Evolutionary conservation across 2,797 vertebrate genomes (phyloP), one percentile per base, ranked within the genome.

Genomic region (Lerista edwardsae): DNA sequence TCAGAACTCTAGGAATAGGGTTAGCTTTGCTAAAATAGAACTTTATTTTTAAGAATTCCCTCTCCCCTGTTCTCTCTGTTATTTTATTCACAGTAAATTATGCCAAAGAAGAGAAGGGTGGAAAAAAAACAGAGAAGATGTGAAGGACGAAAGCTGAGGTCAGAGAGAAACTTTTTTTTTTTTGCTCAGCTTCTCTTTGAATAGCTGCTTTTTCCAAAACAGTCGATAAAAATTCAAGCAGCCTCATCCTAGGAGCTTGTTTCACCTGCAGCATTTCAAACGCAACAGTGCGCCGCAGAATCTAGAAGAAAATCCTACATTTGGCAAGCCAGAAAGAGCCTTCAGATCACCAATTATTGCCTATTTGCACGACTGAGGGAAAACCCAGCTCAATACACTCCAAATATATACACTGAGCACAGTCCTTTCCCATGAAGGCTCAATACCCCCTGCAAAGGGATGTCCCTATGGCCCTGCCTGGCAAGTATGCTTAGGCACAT

Each of bases 41-140:
- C 44, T 81, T 91, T 90, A 81, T 90, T 88, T 34, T 87, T 90
- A 79, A 85, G 59, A 69, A 69, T 87, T 79, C 39, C 3, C 2
- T 11, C 89, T 90, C 34, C n/a, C 62, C 31, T 34, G 1, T 76
- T 2, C 41, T 27, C 23, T 10, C 2, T 64, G 7, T 4, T 80
- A 51, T 89, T 90, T 86, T 79, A 88, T 80, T 41, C 68, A 85
- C 88, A 89, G 78, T 81, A 87, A 82, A 88, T 83, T 78, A 80
- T 79, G 69, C 17, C 65, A 6, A 47, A 76, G 31, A 89, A 79
- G 41, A 80, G 76, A 67, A 15, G 75, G 76, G 72, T 51, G 6
- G 1, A 27, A 55, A 90, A 87, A 87, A 86, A 47, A 75, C 73
- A 14, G 7, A 83, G 6, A 31, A 5, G 23, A 3, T 25, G 41